Conservation (phyloP, 2,888 invertebrate species). For the Harmothoe impar region DNA sequence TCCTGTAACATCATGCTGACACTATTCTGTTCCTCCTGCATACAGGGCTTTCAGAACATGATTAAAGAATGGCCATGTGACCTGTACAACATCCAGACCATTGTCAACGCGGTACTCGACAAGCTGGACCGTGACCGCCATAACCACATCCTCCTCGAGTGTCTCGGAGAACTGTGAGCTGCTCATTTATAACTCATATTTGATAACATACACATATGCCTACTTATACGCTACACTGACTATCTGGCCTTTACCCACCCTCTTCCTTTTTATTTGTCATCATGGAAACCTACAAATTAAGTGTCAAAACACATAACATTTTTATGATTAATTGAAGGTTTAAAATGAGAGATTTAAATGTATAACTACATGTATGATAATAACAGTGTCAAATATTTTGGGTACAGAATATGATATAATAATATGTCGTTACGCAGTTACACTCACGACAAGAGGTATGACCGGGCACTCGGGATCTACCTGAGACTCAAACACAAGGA, state of each 20-base stretch:
- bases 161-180: slow-evolving; percentile 91
- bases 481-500: slow-evolving; percentile 93
- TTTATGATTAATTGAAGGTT: too few species aligned
- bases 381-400: too few species aligned
- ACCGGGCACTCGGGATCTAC: slow-evolving; percentile 95
- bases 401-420: too few species aligned
- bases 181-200: neutral
- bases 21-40: too few species aligned
- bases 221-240: neutral
- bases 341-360: too few species aligned
- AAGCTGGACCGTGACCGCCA: slow-evolving; percentile 88
- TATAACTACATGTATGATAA: too few species aligned
- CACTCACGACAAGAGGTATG: slow-evolving; percentile 87
- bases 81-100: slow-evolving; percentile 86
- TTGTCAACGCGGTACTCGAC: slow-evolving; percentile 93
- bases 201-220: neutral
- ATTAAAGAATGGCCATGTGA: slow-evolving; percentile 93
- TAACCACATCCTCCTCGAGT: slow-evolving; percentile 91
- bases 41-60: slow-evolving; percentile 87
- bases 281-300: too few species aligned
- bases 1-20: too few species aligned
- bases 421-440: slow-evolving; percentile 73
- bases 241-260: too few species aligned
- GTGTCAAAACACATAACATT: too few species aligned
- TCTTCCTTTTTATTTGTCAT: too few species aligned